phyloP scores from a whole-genome alignment of 2,113 vertebrate species.

The Brienomyrus longianalis region DNA sequence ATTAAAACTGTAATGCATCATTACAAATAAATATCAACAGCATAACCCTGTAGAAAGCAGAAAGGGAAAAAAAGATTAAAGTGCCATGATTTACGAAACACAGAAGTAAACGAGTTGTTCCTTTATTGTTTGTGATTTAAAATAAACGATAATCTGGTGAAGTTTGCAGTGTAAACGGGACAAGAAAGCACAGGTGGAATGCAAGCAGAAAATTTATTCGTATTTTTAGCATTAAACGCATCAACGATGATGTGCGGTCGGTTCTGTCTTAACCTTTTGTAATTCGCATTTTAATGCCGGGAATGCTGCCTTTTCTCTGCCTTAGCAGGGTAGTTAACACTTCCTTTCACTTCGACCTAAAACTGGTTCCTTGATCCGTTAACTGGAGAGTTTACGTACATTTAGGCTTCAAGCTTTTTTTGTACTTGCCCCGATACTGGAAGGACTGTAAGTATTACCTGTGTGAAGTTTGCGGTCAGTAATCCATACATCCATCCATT shows the following conservation, averaged over 20 bases:
- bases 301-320: not conserved
- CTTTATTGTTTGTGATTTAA: not conserved
- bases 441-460: not conserved
- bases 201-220: not conserved
- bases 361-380: not conserved
- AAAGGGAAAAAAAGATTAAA: not conserved
- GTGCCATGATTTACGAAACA: not conserved
- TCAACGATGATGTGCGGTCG: not conserved
- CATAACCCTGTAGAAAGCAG: not conserved
- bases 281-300: not conserved
- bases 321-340: not conserved
- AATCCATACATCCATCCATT: not conserved
- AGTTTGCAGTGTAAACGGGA: not conserved
- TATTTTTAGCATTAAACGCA: not conserved
- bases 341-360: not conserved
- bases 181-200: not conserved
- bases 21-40: not conserved
- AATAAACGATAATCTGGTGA: not conserved
- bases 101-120: not conserved
- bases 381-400: not conserved
- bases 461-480: not conserved
- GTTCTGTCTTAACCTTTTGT: not conserved
- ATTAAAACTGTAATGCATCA: not conserved
- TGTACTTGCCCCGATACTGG: not conserved
- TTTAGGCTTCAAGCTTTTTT: not conserved